Conservation (phyloP, 2,113 vertebrate species). For the Plecturocebus donacophilus region DNA sequence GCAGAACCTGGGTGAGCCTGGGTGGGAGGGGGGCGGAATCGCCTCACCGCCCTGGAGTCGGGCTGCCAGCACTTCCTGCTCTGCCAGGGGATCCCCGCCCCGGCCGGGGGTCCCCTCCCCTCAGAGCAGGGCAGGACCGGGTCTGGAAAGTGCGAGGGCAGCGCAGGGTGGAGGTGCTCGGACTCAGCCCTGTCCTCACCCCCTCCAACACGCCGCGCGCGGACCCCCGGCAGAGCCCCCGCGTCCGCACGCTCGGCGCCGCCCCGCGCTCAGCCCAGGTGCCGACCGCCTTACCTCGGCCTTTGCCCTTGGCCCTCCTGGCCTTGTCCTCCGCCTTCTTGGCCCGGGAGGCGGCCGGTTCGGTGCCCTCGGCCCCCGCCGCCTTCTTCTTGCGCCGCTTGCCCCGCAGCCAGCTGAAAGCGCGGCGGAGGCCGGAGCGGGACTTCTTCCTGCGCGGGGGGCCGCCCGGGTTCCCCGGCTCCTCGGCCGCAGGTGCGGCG, state of each 20-base stretch:
- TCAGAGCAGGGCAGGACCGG: not conserved
- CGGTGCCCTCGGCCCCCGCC: slow-evolving; percentile 64
- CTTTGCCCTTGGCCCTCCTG: slow-evolving; percentile 75
- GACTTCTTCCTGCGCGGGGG: slow-evolving; percentile 82
- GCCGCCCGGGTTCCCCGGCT: slow-evolving; percentile 75
- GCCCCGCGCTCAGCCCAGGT: slow-evolving; percentile 47
- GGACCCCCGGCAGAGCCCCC: not conserved
- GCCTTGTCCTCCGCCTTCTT: slow-evolving; percentile 78
- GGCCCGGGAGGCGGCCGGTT: slow-evolving; percentile 59
- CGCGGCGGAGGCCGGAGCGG: slow-evolving; percentile 89
- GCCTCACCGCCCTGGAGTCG: not conserved
- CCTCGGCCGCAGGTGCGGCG: slow-evolving; percentile 88
- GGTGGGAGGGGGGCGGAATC: not conserved
- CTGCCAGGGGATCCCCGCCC: not conserved
- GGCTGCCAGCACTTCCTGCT: slow-evolving; percentile 42
- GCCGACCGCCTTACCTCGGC: slow-evolving; percentile 68
- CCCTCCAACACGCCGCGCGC: not conserved
- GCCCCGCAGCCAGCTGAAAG: slow-evolving; percentile 92
- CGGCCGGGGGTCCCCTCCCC: not conserved
- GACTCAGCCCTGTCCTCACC: not conserved
- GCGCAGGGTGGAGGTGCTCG: not conserved
- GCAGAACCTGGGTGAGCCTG: slow-evolving; percentile 62
- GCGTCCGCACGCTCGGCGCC: not conserved
- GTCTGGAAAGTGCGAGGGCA: not conserved
- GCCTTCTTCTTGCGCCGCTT: slow-evolving; percentile 85